Base-by-base conservation (phyloP, 2,113 vertebrate genomes). In the Pollimyrus isidori region DNA sequence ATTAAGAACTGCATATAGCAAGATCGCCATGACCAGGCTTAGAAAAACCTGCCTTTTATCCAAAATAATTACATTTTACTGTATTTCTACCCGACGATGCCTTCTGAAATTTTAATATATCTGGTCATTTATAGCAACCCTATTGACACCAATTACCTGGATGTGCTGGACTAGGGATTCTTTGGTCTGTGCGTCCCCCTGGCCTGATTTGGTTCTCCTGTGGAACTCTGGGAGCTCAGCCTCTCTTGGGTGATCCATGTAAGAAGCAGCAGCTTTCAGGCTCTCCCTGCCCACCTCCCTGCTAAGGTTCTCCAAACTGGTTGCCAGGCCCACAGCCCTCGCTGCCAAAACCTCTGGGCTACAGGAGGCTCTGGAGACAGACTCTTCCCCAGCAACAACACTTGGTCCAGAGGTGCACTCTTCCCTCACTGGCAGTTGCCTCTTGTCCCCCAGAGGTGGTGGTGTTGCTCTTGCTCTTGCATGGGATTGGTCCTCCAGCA, bases 81-180 rank as follows among this genome's bases (percentile, higher is more conserved):
- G 73, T 39, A 39, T 39, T 42, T 76, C 73, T 76, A 30, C 7
- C 4, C 7, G 35, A 42, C 6, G 10, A 76, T 39, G 30, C 30
- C 73, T 39, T 76, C 73, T 42, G 73, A 80, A 80, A 80, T 80
- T 42, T 80, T 80, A 80, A 80, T 80, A 83, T 84, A 7, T 42
- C 6, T 11, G 39, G 82, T 86, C 42, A 89, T 42, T 45, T 58
- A 76, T 0, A 87, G 88, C 5, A 49, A 42, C 87, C 6, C 73
- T 80, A 76, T 45, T 26, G 52, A 82, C 7, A 30, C 39, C 7
- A 56, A 19, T 7, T 39, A 15, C 1, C n/a, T 30, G 49, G 86
- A 91, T 90, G 69, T 95, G 96, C 42, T 97, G 95, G 65, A 96
- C 89, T 23, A 99, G 96, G 3, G 97, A 97, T 21, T 94, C 92